Conservation (phyloP, 2,797 vertebrate species). For the Pangasius krempfi region DNA sequence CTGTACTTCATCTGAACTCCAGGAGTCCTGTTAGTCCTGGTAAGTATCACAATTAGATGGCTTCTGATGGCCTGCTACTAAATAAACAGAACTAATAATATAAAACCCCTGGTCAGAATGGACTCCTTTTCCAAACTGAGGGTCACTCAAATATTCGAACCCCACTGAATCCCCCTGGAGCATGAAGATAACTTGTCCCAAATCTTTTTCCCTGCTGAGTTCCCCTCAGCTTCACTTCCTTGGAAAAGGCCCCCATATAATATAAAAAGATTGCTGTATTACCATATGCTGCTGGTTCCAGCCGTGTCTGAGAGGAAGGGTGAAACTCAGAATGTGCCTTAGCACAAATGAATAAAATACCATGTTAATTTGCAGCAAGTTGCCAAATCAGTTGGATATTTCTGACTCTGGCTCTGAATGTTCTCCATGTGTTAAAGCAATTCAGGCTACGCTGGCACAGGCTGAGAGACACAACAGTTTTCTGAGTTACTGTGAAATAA, state of each 20-base stretch:
- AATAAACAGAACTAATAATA: not conserved
- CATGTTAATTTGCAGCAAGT: not conserved
- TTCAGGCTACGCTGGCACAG: slow-evolving; percentile 8
- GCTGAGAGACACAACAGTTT: not conserved
- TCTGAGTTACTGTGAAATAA: slow-evolving; percentile 41
- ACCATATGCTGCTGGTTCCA: slow-evolving; percentile 42
- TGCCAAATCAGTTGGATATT: not conserved
- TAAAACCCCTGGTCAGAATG: not conserved
- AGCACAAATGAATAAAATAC: not conserved
- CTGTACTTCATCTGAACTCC: not conserved
- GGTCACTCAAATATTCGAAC: not conserved
- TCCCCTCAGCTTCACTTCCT: not conserved
- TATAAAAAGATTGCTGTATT: slow-evolving; percentile 23
- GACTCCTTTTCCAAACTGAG: not conserved
- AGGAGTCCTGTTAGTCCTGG: too few species aligned
- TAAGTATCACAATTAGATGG: not conserved
- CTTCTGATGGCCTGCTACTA: not conserved
- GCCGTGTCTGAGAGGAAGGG: not conserved
- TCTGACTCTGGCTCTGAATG: not conserved
- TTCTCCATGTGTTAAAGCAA: slow-evolving; percentile 27
- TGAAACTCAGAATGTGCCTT: not conserved
- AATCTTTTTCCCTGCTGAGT: not conserved
- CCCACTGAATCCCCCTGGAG: not conserved
- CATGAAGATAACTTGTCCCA: not conserved
- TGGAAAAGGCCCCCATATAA: not conserved